Percentiles rank a stretch among this genome's conserved stretches.
These are phyloP conservation scores for Tragelaphus imberbis DNA, from an alignment of 2,113 vertebrate genomes.

Conservation along the genomic window DNA sequence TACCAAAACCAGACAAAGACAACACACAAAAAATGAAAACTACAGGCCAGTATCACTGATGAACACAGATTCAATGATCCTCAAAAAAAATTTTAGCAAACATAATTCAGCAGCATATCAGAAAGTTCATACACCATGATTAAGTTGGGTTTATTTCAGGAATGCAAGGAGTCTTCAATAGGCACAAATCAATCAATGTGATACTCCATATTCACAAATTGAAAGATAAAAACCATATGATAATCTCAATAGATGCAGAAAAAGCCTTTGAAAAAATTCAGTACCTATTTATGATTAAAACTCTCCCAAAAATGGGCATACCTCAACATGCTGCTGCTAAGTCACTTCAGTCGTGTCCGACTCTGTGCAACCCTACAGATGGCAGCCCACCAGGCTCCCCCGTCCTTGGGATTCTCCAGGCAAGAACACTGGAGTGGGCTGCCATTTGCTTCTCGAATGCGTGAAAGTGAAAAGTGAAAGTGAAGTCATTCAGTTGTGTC, in stretches of 20 bases:
- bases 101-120: background rate
- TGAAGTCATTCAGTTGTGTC: too few relatives aligned
- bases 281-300: background rate
- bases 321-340: background rate
- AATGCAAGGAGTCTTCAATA: background rate
- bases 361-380: too few relatives aligned
- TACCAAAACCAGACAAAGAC: background rate
- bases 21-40: background rate
- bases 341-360: too few relatives aligned
- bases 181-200: background rate
- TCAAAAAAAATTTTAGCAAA: background rate
- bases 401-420: too few relatives aligned
- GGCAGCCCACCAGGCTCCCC: too few relatives aligned
- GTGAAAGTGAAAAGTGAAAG: too few relatives aligned
- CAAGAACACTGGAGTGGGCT: too few relatives aligned
- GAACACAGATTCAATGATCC: background rate
- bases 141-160: background rate
- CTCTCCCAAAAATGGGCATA: background rate
- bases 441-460: too few relatives aligned
- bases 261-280: background rate
- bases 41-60: background rate
- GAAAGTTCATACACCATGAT: background rate
- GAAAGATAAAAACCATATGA: background rate
- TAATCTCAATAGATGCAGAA: background rate
- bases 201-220: background rate